Base-by-base conservation (phyloP, 1,140 invertebrate genomes). In the Alviniconcha marisindica region DNA sequence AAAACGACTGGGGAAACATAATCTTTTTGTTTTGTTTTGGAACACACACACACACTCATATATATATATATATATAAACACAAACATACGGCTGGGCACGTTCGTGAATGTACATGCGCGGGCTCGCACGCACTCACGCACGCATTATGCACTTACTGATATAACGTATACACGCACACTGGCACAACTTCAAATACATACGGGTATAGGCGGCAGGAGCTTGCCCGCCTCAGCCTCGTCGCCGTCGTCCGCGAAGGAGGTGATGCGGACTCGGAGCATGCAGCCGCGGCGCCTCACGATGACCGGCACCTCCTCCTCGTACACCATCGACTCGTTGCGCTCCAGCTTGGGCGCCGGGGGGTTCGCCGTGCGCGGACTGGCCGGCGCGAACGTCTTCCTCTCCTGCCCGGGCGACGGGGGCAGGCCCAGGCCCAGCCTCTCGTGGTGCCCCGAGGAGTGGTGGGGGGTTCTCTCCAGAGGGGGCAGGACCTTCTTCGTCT, bases 271-370 rank as follows among this genome's bases (percentile, higher is more conserved):
- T 24, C 92, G 88, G 40, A 94, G 85, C 36, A 89, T 93, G 82
- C 92, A 93, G 31, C 93, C 93, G n/a, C 93, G 83, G n/a, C 93
- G 84, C 33, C 93, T 80, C 14, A 93, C 91, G 77, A 93, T 93
- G 21, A 94, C 93, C 0, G 93, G 93, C 0, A 93, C 89, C 24
- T 93, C 91, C 83, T 93, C 93, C 81, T 94, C 92, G 82, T 90
- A 92, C 31, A 93, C 91, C 38, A 92, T 93, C 10, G 90, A 90
- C 85, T 92, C 91, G 48, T 83, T 84, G 2, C 74, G 79, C 66
- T 87, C 63, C 33, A 81, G 82, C 40, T 80, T 42, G n/a, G 31
- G 63, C 28, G 2, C n/a, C 1, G 63, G 63, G 10, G n/a, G 63
- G 31, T 10, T 4, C 33, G 33, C 36, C 36, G 38, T 71, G 31